Conservation (phyloP, 2,113 vertebrate species). For the Ondatra zibethicus region DNA sequence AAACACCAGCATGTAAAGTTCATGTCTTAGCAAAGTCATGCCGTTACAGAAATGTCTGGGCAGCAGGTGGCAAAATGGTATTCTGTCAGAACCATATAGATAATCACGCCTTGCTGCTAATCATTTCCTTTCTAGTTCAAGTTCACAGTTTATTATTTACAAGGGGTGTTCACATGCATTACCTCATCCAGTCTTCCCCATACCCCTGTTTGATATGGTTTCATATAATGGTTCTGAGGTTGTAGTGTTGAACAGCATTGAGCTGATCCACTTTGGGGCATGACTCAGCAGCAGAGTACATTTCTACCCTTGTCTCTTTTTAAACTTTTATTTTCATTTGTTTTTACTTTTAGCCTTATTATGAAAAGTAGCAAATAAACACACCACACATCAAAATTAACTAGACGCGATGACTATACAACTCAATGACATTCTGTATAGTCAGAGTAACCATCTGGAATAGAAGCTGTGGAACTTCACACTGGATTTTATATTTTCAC, state of each 20-base stretch:
- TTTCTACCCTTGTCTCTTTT: neutral
- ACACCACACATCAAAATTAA: neutral
- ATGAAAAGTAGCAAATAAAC: neutral
- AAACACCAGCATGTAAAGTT: slow-evolving; percentile 77
- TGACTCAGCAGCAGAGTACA: neutral
- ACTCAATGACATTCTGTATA: neutral
- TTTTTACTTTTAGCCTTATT: neutral
- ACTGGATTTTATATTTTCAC: neutral
- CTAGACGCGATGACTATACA: neutral
- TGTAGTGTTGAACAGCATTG: fast-evolving
- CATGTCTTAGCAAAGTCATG: slow-evolving; percentile 66
- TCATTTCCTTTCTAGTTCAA: slow-evolving; percentile 41
- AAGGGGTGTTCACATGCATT: neutral
- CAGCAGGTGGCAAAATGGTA: slow-evolving; percentile 80
- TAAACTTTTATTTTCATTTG: neutral
- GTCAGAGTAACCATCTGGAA: neutral
- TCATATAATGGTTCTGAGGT: fast-evolving
- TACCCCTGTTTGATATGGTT: fast-evolving
- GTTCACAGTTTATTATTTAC: neutral
- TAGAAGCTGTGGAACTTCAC: neutral
- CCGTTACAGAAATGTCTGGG: slow-evolving; percentile 67
- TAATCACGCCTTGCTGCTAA: slow-evolving; percentile 47
- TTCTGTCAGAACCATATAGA: slow-evolving; percentile 64
- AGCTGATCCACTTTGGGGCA: neutral
- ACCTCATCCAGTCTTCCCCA: neutral